Percentiles rank a stretch among this genome's conserved stretches.
phyloP scores from a whole-genome alignment of 2,888 invertebrate species.

The Parthenolecanium corni region DNA sequence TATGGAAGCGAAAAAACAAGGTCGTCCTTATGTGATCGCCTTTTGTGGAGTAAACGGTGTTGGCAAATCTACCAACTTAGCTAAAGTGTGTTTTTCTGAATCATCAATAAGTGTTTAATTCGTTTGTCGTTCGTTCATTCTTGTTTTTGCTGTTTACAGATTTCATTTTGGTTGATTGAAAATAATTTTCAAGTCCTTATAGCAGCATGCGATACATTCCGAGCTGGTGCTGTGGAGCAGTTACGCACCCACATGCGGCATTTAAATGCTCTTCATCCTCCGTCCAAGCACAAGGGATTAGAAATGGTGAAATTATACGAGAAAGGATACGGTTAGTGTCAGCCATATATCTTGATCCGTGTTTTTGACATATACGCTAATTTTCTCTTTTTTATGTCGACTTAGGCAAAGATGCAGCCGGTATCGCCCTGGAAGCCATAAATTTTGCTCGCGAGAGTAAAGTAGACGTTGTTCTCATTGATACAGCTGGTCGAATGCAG shows the following conservation, averaged over 20 bases:
- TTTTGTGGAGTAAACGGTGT: slow-evolving; percentile 99
- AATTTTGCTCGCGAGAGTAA: slow-evolving; percentile 67
- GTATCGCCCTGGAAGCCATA: slow-evolving; percentile 95
- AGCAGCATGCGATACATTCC: slow-evolving; percentile 98
- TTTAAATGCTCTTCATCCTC: slow-evolving; percentile 85
- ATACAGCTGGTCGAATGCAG: slow-evolving; percentile 99
- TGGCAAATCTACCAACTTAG: slow-evolving; percentile 96
- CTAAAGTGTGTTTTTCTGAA: slow-evolving; percentile 55
- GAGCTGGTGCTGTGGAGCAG: slow-evolving; percentile 98
- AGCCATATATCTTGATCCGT: not conserved
- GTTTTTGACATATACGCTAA: not conserved
- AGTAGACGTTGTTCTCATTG: slow-evolving; percentile 89
- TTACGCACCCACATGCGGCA: slow-evolving; percentile 86
- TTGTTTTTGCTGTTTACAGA: slow-evolving; percentile 41
- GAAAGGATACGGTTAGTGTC: slow-evolving; percentile 69
- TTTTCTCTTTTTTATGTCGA: not conserved
- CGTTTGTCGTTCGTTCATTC: no score
- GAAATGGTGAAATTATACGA: slow-evolving; percentile 91
- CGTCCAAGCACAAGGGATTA: slow-evolving; percentile 53
- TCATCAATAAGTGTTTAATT: no score
- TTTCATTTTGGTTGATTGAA: slow-evolving; percentile 98
- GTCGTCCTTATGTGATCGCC: slow-evolving; percentile 86
- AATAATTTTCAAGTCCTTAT: slow-evolving; percentile 91
- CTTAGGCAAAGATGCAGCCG: slow-evolving; percentile 93
- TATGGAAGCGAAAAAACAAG: slow-evolving; percentile 66